Percentiles rank a stretch among this genome's conserved stretches.
These are phyloP conservation scores for Myocastor coypus DNA, from an alignment of 2,113 vertebrate species.

Conservation along the genomic window DNA sequence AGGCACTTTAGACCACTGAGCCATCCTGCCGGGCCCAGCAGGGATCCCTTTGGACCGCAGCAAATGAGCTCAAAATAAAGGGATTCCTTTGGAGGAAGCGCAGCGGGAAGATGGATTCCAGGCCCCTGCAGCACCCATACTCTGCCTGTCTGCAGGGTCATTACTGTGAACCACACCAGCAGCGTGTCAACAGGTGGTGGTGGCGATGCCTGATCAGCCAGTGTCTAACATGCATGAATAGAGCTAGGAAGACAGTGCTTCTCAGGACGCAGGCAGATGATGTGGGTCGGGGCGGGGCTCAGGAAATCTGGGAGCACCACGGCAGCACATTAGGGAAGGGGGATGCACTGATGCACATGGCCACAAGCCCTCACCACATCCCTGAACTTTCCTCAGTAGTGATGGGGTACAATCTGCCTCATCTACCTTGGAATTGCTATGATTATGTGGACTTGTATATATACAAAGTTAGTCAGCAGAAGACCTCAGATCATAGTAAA, in stretches of 20 bases:
- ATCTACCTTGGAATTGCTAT: neutral
- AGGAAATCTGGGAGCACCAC: neutral
- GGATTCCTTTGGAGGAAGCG: neutral
- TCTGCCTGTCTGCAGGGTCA: neutral
- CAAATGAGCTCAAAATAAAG: neutral
- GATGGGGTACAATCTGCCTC: neutral
- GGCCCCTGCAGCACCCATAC: neutral
- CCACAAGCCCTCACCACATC: neutral
- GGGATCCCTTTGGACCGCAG: neutral
- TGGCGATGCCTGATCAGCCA: neutral
- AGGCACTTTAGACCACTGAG: too few relatives aligned
- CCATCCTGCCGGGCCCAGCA: too few relatives aligned
- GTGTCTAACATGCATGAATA: neutral
- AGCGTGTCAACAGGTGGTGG: neutral
- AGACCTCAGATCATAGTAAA: neutral
- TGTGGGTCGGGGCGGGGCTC: neutral
- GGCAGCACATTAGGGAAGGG: neutral
- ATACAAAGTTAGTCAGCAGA: neutral
- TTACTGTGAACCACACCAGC: too few relatives aligned
- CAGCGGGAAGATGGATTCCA: fast-evolving
- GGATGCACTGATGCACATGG: too few relatives aligned
- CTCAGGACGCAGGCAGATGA: neutral
- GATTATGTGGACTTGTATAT: neutral
- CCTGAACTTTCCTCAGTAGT: too few relatives aligned
- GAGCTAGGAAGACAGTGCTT: neutral